Conservation (phyloP, 2,113 vertebrate species). For the Erythrolamprus reginae region DNA sequence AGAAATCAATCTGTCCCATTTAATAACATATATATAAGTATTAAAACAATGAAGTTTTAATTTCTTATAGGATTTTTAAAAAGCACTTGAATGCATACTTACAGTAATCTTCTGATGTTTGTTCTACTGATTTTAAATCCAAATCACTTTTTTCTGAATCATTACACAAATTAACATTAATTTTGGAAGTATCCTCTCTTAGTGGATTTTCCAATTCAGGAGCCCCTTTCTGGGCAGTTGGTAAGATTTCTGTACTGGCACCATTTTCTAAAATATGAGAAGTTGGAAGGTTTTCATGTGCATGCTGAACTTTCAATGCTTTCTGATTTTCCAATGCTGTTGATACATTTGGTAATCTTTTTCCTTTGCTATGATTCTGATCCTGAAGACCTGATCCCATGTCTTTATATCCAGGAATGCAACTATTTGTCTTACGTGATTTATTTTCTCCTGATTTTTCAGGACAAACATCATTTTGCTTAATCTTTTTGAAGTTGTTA, state of each 20-base stretch:
- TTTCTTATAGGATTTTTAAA: slow-evolving; percentile 27
- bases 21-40: not conserved
- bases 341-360: slow-evolving; percentile 63
- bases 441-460: slow-evolving; percentile 69
- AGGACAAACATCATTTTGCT: slow-evolving; percentile 72
- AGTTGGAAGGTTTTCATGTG: slow-evolving; percentile 54
- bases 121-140: slow-evolving; percentile 59
- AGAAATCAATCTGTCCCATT: not conserved
- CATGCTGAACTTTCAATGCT: slow-evolving; percentile 51
- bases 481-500: slow-evolving; percentile 72
- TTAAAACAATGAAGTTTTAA: slow-evolving; percentile 18
- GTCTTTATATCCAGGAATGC: slow-evolving; percentile 65
- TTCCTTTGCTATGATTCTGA: slow-evolving; percentile 73
- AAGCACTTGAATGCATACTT: slow-evolving; percentile 57
- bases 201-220: slow-evolving; percentile 45
- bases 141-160: slow-evolving; percentile 64
- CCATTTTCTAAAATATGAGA: slow-evolving; percentile 59
- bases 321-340: slow-evolving; percentile 54
- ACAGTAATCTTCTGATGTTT: slow-evolving; percentile 67
- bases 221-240: slow-evolving; percentile 52
- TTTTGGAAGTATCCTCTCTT: slow-evolving; percentile 49
- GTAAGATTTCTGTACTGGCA: slow-evolving; percentile 35
- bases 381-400: slow-evolving; percentile 69
- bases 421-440: slow-evolving; percentile 70
- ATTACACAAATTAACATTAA: slow-evolving; percentile 48